phyloP scores from a whole-genome alignment of 2,113 vertebrate species.

The Platichthys stellatus region DNA sequence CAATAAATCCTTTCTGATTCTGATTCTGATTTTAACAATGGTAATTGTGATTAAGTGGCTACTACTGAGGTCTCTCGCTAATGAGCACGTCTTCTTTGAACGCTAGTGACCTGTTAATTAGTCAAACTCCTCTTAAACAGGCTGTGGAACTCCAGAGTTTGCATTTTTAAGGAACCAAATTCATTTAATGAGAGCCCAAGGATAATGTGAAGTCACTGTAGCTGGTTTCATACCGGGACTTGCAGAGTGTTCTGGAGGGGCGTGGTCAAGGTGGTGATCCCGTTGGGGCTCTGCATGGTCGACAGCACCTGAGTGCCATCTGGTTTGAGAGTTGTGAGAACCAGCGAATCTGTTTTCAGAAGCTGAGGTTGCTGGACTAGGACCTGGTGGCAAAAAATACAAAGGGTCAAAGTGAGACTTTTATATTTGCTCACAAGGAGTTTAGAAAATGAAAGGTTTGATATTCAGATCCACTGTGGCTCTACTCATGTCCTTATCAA shows the following conservation, averaged over 20 bases:
- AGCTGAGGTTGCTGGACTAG: conserved; percentile 98
- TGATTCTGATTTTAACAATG: too few relatives aligned
- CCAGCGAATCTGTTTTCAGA: conserved; percentile 95
- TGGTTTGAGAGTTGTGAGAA: conserved; percentile 93
- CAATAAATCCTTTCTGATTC: too few relatives aligned
- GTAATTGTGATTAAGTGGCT: too few relatives aligned
- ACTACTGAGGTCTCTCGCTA: too few relatives aligned
- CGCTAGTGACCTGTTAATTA: too few relatives aligned
- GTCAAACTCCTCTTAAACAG: too few relatives aligned
- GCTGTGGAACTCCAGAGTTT: too few relatives aligned
- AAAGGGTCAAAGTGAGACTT: neutral
- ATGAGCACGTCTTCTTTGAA: too few relatives aligned
- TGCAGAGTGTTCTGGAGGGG: conserved; percentile 95
- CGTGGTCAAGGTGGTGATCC: conserved; percentile 88
- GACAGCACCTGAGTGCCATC: conserved; percentile 94
- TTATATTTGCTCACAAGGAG: neutral
- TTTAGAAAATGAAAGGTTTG: neutral
- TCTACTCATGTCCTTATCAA: neutral
- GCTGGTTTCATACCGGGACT: conserved; percentile 78
- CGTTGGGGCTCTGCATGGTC: conserved; percentile 90
- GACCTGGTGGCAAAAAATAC: conserved; percentile 78
- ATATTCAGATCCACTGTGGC: neutral
- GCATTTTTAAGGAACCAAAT: too few relatives aligned
- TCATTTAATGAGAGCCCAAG: too few relatives aligned
- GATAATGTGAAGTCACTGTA: neutral